phyloP scores from a whole-genome alignment of 1,140 invertebrate genomes.

The Lysiphlebus fabarum region DNA sequence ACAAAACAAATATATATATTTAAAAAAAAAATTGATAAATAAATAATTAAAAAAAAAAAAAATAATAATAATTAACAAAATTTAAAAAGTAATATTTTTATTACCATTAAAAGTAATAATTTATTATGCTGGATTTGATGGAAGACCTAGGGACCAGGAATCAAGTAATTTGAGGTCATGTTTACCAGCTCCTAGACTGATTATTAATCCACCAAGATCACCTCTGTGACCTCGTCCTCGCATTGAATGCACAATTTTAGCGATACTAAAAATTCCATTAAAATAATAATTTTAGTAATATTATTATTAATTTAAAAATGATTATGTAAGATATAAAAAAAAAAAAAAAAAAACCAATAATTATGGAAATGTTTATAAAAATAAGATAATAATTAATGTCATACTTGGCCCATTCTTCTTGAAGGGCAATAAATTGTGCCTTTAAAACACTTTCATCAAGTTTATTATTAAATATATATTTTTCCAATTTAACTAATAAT shows the following conservation, averaged over 20 bases:
- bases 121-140: slow-evolving; percentile 47
- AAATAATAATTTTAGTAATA: slow-evolving; percentile 28
- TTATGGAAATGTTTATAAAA: neutral
- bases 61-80: too few species aligned
- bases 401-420: slow-evolving; percentile 55
- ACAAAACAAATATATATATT: too few species aligned
- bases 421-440: slow-evolving; percentile 48
- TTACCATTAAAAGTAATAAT: neutral
- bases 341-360: neutral
- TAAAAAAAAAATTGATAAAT: too few species aligned
- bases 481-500: slow-evolving; percentile 50
- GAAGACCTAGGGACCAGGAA: slow-evolving; percentile 50
- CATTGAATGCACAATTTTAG: slow-evolving; percentile 49
- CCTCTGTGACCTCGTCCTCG: slow-evolving; percentile 40
- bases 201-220: slow-evolving; percentile 46
- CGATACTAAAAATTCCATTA: slow-evolving; percentile 39
- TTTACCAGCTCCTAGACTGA: slow-evolving; percentile 49
- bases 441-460: slow-evolving; percentile 46
- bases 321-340: too few species aligned
- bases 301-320: too few species aligned
- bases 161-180: slow-evolving; percentile 50
- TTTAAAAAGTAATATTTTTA: too few species aligned
- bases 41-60: too few species aligned
- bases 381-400: slow-evolving; percentile 16
- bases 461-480: slow-evolving; percentile 50